Evolutionary conservation across 2,797 vertebrate genomes (phyloP).

Genomic region (Rhodeus uyekii): DNA sequence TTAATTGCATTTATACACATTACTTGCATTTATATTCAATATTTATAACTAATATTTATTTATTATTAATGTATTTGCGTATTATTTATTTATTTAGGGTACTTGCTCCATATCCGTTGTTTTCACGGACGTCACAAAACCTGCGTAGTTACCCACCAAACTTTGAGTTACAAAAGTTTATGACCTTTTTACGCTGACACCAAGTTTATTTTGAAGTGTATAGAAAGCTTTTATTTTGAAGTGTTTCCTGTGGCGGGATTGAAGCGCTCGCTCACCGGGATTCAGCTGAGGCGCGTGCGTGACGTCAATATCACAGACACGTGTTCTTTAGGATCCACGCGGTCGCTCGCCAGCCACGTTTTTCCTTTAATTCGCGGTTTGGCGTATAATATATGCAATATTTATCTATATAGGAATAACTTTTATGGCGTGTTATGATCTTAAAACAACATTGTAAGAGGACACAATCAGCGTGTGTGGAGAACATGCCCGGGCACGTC

Average conservation of each 20-base stretch:
- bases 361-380: neutral
- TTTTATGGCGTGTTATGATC: neutral
- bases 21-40: too few relatives aligned
- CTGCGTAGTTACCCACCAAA: too few relatives aligned
- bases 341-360: neutral
- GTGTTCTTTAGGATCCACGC: neutral
- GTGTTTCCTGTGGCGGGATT: neutral
- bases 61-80: too few relatives aligned
- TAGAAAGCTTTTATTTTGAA: constrained; percentile 1
- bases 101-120: too few relatives aligned
- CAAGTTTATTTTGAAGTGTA: neutral
- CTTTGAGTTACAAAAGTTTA: neutral
- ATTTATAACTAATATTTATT: too few relatives aligned
- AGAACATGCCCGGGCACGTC: neutral
- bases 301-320: neutral
- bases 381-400: neutral
- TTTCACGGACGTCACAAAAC: too few relatives aligned
- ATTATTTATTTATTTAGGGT: neutral
- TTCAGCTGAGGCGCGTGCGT: neutral
- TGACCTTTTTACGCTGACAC: neutral
- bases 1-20: too few relatives aligned
- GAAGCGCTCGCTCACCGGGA: neutral
- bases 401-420: neutral
- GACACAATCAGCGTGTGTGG: neutral
- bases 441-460: neutral